Evolutionary conservation across 2,888 invertebrate species (phyloP).

Genomic region (Scaptomyza tumidula): DNA sequence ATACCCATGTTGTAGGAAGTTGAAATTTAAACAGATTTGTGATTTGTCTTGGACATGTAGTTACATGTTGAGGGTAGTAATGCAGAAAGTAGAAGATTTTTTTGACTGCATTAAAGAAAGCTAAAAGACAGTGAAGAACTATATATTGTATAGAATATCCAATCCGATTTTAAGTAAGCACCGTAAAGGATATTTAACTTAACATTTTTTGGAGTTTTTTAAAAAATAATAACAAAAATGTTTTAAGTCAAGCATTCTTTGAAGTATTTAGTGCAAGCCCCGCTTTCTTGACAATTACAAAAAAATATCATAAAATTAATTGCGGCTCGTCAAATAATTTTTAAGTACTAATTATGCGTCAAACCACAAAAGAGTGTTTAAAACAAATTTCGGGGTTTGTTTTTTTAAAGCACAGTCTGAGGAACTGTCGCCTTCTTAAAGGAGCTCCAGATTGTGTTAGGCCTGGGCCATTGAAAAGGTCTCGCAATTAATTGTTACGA

Average conservation of each 20-base stretch:
- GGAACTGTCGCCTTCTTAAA: background rate
- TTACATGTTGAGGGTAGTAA: background rate
- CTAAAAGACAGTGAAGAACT: background rate
- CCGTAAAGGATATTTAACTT: background rate
- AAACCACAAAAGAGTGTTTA: conserved; percentile 55
- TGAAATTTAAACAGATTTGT: conserved; percentile 21
- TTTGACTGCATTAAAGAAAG: conserved; percentile 18
- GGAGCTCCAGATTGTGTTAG: conserved; percentile 27
- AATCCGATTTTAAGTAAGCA: too few species aligned
- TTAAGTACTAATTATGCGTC: conserved; percentile 74
- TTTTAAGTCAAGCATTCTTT: background rate
- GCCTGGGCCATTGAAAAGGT: conserved; percentile 55
- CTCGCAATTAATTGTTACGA: conserved; percentile 83
- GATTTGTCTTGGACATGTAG: background rate
- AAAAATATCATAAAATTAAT: conserved; percentile 70
- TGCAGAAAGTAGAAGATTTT: background rate
- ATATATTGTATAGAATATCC: background rate
- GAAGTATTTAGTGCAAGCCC: conserved; percentile 18
- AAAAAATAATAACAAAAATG: background rate
- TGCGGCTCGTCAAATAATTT: conserved; percentile 75
- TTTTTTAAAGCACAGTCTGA: conserved; percentile 26
- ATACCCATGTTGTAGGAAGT: conserved; percentile 13
- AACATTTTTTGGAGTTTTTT: too few species aligned
- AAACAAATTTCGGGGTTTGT: conserved; percentile 3
- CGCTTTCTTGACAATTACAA: conserved; percentile 39